Conservation (phyloP, 2,888 invertebrate genomes). For the Papilio elwesi region DNA sequence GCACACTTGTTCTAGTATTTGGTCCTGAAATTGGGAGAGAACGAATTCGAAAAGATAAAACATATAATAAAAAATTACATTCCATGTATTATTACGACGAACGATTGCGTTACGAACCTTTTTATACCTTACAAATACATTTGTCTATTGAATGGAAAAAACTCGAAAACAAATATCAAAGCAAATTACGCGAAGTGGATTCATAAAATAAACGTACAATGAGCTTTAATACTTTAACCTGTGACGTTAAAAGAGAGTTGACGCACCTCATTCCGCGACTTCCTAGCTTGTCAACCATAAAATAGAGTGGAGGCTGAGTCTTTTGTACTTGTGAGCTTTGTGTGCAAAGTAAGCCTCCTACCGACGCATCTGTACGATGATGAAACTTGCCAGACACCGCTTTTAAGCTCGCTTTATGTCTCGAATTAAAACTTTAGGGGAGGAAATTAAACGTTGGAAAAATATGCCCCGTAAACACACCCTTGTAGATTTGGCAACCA, state of each 20-base stretch:
- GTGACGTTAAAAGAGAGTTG: constrained; percentile 67
- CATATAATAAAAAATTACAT: neutral
- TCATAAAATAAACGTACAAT: constrained; percentile 26
- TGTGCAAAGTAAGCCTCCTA: constrained; percentile 82
- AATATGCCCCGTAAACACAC: constrained; percentile 59
- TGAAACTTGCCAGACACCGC: constrained; percentile 84
- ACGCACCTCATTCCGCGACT: constrained; percentile 74
- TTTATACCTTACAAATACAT: constrained; percentile 22
- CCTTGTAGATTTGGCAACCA: constrained; percentile 36
- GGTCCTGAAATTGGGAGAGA: no score
- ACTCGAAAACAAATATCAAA: constrained; percentile 33
- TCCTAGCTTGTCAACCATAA: constrained; percentile 78
- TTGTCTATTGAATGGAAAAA: constrained; percentile 5
- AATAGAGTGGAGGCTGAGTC: constrained; percentile 78
- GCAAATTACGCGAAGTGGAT: constrained; percentile 33
- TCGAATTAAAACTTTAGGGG: constrained; percentile 81
- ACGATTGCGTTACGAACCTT: neutral
- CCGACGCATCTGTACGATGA: constrained; percentile 80
- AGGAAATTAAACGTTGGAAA: constrained; percentile 80
- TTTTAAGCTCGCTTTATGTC: constrained; percentile 80
- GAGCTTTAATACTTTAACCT: constrained; percentile 55
- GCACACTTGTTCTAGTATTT: no score
- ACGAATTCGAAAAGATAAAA: neutral
- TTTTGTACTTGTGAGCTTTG: constrained; percentile 83
- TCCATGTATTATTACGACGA: neutral